Evolutionary conservation across 2,113 vertebrate species (phyloP).

Genomic region (Lampris megalopsis): DNA sequence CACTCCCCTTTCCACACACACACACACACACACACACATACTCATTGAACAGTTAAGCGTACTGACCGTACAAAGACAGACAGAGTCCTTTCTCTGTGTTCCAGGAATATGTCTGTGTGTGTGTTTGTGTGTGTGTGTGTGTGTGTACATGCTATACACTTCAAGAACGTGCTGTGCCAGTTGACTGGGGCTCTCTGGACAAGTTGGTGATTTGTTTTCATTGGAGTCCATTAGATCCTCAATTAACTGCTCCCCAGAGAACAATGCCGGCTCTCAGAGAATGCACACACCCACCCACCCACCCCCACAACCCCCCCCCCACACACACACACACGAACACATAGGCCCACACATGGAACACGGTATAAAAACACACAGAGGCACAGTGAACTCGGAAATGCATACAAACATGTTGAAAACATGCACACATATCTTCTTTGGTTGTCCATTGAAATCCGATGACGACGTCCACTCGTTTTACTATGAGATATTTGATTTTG

Average conservation of each 20-base stretch:
- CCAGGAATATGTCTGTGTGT: background rate
- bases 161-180: conserved; percentile 23
- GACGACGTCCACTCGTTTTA: too few species aligned
- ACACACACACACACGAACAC: too few species aligned
- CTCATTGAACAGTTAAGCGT: background rate
- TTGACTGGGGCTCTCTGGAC: conserved; percentile 17
- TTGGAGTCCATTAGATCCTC: conserved; percentile 26
- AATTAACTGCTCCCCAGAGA: conserved; percentile 38
- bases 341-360: too few species aligned
- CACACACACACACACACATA: conserved; percentile 4
- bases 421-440: too few species aligned
- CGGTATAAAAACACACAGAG: too few species aligned
- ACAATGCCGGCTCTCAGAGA: background rate
- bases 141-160: too few species aligned
- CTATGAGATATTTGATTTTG: too few species aligned
- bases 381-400: too few species aligned
- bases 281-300: background rate
- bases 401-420: too few species aligned
- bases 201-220: conserved; percentile 39
- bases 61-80: background rate
- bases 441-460: too few species aligned
- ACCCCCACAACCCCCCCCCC: too few species aligned
- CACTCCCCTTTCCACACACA: background rate
- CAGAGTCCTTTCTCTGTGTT: background rate
- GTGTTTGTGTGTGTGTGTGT: too few species aligned